Percentiles rank a stretch among this genome's conserved stretches.
Evolutionary conservation across 2,113 vertebrate genomes (phyloP).

Genomic region (Cricetomys ansorgei): DNA sequence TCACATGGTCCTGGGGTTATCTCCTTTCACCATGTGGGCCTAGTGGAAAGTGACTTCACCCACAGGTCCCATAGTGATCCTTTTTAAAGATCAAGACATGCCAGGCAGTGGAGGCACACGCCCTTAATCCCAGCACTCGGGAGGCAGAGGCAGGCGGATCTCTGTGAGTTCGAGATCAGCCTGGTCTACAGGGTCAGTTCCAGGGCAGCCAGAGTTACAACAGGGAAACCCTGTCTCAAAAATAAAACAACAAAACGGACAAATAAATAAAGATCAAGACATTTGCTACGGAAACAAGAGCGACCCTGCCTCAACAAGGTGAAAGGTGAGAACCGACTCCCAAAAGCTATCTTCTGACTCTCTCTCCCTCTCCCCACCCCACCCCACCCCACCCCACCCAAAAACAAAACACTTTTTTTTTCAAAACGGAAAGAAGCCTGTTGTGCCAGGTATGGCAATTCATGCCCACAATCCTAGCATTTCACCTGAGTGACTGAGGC

Average conservation of each 20-base stretch:
- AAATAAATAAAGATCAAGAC: too few relatives aligned
- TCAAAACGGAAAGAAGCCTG: not conserved
- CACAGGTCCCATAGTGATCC: not conserved
- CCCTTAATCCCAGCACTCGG: too few relatives aligned
- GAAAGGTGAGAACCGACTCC: not conserved
- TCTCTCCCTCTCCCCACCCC: not conserved
- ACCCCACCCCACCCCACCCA: not conserved
- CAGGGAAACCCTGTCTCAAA: too few relatives aligned
- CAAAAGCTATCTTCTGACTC: not conserved
- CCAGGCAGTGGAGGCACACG: too few relatives aligned
- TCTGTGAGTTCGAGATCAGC: too few relatives aligned
- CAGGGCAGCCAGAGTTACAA: too few relatives aligned
- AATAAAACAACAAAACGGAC: too few relatives aligned
- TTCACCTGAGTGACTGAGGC: not conserved
- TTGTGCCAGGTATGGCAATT: not conserved
- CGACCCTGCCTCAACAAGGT: not conserved
- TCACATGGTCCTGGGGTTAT: too few relatives aligned
- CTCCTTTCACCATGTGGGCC: too few relatives aligned
- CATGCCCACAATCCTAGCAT: not conserved
- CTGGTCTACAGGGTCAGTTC: too few relatives aligned
- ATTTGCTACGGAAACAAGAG: not conserved
- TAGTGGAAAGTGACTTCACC: not conserved
- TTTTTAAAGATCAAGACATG: conserved; percentile 37
- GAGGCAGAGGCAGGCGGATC: too few relatives aligned
- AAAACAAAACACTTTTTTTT: not conserved